Conservation (phyloP, 2,888 invertebrate genomes). For the Hyposoter dolosus region DNA sequence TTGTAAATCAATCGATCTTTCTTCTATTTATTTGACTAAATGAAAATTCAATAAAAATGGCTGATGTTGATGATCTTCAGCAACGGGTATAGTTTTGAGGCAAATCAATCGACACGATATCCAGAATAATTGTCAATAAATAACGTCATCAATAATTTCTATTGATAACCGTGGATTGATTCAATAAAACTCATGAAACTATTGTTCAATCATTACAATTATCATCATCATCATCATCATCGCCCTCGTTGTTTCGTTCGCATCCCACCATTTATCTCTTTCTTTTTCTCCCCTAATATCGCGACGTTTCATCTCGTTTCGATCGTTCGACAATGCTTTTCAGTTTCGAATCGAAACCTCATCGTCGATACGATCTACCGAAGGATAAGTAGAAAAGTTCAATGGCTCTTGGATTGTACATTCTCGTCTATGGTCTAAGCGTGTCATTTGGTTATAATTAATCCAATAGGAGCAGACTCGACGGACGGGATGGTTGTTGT, state of each 20-base stretch:
- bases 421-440: constrained; percentile 64
- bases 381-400: constrained; percentile 77
- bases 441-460: constrained; percentile 19
- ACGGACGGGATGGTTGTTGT: constrained; percentile 69
- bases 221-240: constrained; percentile 61
- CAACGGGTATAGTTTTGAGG: constrained; percentile 4
- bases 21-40: constrained; percentile 1
- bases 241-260: constrained; percentile 44
- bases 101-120: constrained; percentile 20
- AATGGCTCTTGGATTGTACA: constrained; percentile 69
- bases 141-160: not conserved
- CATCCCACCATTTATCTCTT: constrained; percentile 9
- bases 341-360: constrained; percentile 50
- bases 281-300: constrained; percentile 32
- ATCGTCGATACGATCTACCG: constrained; percentile 70
- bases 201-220: constrained; percentile 54
- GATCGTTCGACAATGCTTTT: constrained; percentile 40
- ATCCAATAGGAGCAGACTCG: constrained; percentile 66
- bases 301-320: constrained; percentile 21
- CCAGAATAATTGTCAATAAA: not conserved
- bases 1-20: constrained; percentile 34
- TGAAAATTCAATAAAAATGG: constrained; percentile 23
- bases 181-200: constrained; percentile 17
- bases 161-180: constrained; percentile 4
- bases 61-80: constrained; percentile 34